Percentiles rank a stretch among this genome's conserved stretches.
phyloP scores from a whole-genome alignment of 92 coral and sea anemone genomes.

The Anthopleura xanthogrammica region DNA sequence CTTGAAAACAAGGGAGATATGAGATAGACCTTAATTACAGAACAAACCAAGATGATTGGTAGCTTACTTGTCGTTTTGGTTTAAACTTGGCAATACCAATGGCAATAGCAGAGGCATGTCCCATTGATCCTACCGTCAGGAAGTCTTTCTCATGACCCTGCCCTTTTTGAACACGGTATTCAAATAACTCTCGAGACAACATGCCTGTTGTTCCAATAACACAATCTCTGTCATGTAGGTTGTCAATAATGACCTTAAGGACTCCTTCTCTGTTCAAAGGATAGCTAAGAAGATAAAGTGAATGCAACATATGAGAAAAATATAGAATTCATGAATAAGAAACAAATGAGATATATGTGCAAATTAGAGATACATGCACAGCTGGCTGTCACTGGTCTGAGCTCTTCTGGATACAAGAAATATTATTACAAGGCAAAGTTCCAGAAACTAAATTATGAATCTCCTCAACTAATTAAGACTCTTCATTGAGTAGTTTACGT shows the following conservation, averaged over 20 bases:
- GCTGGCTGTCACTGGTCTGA: too few species aligned
- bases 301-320: background rate
- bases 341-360: too few species aligned
- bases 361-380: too few species aligned
- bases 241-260: conserved; percentile 68
- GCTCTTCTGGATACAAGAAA: too few species aligned
- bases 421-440: too few species aligned
- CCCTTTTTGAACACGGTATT: conserved; percentile 84
- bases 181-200: conserved; percentile 99
- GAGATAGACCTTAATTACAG: too few species aligned
- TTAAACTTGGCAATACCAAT: conserved; percentile 93
- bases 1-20: too few species aligned
- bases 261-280: conserved; percentile 91
- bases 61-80: conserved; percentile 85
- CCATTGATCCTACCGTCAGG: conserved; percentile 96
- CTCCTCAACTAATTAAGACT: too few species aligned
- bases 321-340: too few species aligned
- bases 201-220: conserved; percentile 98
- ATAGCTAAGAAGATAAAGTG: conserved; percentile 42
- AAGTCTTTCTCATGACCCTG: conserved; percentile 99
- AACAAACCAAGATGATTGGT: too few species aligned
- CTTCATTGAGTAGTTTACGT: too few species aligned
- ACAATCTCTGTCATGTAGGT: conserved; percentile 86
- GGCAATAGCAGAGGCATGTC: conserved; percentile 95
- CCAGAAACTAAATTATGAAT: too few species aligned